These are phyloP conservation scores for Tetragonula carbonaria DNA, from an alignment of 2,888 invertebrate species.

Conservation along the genomic window DNA sequence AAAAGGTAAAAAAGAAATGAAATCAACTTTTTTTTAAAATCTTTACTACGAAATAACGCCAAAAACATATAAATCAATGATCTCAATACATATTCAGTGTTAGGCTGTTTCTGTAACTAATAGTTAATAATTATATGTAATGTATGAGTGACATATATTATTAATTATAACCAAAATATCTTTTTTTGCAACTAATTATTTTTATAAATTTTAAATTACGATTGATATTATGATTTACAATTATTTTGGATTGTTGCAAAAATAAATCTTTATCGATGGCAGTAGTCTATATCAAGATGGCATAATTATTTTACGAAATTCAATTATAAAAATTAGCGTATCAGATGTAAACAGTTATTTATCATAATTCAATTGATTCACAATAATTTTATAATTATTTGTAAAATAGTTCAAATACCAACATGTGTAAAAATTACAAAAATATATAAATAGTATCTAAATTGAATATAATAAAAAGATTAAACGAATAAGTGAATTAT, in stretches of 20 bases:
- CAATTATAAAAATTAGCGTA: slow-evolving; percentile 1
- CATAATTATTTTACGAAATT: slow-evolving; percentile 15
- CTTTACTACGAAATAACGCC: slow-evolving; percentile 58
- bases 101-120: slow-evolving; percentile 43
- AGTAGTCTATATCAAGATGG: slow-evolving; percentile 37
- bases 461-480: slow-evolving; percentile 15
- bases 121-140: slow-evolving; percentile 25
- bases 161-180: slow-evolving; percentile 39
- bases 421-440: slow-evolving; percentile 35
- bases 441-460: slow-evolving; percentile 37
- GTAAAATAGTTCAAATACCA: slow-evolving; percentile 13
- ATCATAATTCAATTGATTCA: slow-evolving; percentile 41
- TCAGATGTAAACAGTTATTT: slow-evolving; percentile 32
- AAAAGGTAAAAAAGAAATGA: slow-evolving; percentile 24
- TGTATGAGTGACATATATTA: slow-evolving; percentile 18
- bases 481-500: not conserved
- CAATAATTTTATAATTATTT: slow-evolving; percentile 36
- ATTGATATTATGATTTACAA: not conserved
- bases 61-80: slow-evolving; percentile 47
- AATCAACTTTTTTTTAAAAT: slow-evolving; percentile 25
- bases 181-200: not conserved
- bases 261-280: slow-evolving; percentile 33
- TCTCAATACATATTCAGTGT: slow-evolving; percentile 20
- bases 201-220: not conserved
- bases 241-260: slow-evolving; percentile 2